Percentiles rank a stretch among this genome's conserved stretches.
Evolutionary conservation across 2,113 vertebrate species (phyloP).

Genomic region (Melierax canorus): DNA sequence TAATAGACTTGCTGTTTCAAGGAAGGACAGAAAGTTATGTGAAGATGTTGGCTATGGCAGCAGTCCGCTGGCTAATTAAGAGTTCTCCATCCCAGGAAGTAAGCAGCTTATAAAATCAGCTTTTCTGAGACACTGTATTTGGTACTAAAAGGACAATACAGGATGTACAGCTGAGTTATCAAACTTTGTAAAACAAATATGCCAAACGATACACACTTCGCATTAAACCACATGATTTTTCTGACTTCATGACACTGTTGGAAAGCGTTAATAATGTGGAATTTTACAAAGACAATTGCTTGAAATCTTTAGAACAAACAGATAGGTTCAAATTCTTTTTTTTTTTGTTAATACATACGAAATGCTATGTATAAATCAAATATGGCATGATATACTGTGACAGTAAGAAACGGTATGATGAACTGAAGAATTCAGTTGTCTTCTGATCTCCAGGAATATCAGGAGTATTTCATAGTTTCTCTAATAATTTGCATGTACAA

Average conservation of each 20-base stretch:
- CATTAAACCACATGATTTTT: not conserved
- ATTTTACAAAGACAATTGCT: not conserved
- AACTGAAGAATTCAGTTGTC: not conserved
- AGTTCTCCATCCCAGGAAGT: slow-evolving; percentile 10
- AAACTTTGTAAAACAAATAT: not conserved
- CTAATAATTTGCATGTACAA: not conserved
- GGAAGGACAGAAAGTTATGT: not conserved
- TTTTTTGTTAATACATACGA: not conserved
- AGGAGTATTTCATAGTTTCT: not conserved
- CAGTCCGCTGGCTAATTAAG: slow-evolving; percentile 15
- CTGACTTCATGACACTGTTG: not conserved
- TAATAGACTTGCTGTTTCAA: not conserved
- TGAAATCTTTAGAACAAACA: not conserved
- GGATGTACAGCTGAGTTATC: not conserved
- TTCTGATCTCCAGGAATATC: not conserved
- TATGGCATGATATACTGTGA: not conserved
- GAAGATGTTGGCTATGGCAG: not conserved
- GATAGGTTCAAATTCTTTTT: not conserved
- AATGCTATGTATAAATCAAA: not conserved
- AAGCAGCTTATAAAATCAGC: slow-evolving; percentile 51
- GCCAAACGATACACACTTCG: not conserved
- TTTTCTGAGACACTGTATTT: not conserved
- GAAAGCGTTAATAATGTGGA: not conserved
- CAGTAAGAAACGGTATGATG: not conserved
- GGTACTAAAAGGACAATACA: not conserved